Percentiles rank a stretch among this genome's conserved stretches.
These are phyloP conservation scores for Stenolophus ochropezus DNA, from an alignment of 2,888 invertebrate genomes.

Conservation along the genomic window DNA sequence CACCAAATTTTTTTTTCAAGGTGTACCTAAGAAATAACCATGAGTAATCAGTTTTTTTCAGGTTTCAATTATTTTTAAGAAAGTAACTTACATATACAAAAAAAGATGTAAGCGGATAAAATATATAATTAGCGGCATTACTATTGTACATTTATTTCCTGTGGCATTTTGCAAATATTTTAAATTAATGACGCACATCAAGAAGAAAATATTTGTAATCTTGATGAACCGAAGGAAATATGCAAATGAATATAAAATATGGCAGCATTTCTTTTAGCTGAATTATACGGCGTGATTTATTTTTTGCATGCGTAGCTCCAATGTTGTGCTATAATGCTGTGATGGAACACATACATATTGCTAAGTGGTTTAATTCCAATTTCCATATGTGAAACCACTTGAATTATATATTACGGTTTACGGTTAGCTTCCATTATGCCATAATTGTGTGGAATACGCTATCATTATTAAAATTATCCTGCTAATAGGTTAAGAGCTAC, in stretches of 20 bases:
- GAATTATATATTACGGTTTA: constrained; percentile 4
- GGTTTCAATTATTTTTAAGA: no score
- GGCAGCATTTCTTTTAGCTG: background rate
- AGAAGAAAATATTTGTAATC: background rate
- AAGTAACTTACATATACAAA: no score
- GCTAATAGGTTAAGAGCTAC: background rate
- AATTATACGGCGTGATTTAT: background rate
- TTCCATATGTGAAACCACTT: constrained; percentile 2
- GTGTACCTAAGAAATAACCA: no score
- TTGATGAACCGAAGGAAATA: background rate
- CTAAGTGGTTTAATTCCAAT: background rate
- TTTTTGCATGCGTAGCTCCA: constrained; percentile 10
- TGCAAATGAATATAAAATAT: background rate
- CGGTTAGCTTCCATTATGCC: background rate
- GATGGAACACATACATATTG: background rate
- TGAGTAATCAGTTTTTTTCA: no score
- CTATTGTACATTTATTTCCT: background rate
- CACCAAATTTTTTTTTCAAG: no score
- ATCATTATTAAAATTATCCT: background rate
- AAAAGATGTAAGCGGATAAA: no score
- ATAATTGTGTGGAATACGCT: background rate
- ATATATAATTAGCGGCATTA: background rate
- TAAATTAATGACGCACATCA: background rate
- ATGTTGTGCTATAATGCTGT: no score
- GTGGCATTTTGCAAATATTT: background rate